Evolutionary conservation across 2,888 invertebrate genomes (phyloP).

Genomic region (Trachelus iudaicus): DNA sequence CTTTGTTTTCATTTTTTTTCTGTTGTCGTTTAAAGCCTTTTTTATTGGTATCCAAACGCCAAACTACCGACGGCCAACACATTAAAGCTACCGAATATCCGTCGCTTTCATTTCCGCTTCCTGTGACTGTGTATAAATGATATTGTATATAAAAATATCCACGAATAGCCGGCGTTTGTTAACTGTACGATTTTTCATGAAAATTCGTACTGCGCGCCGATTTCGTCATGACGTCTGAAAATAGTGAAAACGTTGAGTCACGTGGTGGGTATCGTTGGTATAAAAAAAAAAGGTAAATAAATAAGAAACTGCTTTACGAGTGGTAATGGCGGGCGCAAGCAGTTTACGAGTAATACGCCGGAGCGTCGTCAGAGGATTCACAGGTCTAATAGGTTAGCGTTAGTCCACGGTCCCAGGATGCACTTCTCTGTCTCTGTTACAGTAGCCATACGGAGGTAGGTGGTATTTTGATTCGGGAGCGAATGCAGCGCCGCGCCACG

Average conservation of each 20-base stretch:
- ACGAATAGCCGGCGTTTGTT: not conserved
- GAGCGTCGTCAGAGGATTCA: not conserved
- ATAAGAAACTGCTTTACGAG: not conserved
- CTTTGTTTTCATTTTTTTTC: not conserved
- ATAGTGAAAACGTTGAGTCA: not conserved
- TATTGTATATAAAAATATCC: not conserved
- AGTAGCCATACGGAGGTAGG: not conserved
- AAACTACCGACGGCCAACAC: not conserved
- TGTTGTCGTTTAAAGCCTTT: no score
- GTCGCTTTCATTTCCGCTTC: not conserved
- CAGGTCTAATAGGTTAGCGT: not conserved
- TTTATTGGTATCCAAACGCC: not conserved
- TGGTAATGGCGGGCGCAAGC: not conserved
- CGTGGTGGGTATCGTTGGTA: not conserved
- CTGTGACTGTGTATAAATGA: not conserved
- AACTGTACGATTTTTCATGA: not conserved
- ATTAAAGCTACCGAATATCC: not conserved
- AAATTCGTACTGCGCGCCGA: not conserved
- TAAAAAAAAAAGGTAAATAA: not conserved
- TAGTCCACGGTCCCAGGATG: not conserved
- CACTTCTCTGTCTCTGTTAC: not conserved
- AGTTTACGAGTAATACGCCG: not conserved
- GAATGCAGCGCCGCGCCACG: slow-evolving; percentile 43
- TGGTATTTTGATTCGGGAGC: slow-evolving; percentile 57
- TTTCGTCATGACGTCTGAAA: not conserved